phyloP scores from a whole-genome alignment of 2,113 vertebrate species.

The Hemicordylus capensis region DNA sequence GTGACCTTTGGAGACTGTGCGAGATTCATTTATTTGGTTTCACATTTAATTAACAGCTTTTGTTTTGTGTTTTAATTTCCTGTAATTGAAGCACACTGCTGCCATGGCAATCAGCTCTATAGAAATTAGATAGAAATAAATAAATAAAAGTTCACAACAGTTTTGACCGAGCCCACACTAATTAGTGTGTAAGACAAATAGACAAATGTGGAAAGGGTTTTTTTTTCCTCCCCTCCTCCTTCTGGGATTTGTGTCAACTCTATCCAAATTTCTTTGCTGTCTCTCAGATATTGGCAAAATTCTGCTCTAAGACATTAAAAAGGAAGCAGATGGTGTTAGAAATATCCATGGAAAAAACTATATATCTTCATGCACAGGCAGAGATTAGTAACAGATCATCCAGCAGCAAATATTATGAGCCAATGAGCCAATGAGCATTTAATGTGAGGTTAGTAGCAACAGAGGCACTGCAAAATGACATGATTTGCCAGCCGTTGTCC shows the following conservation, averaged over 20 bases:
- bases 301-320: conserved; percentile 54
- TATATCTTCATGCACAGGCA: conserved; percentile 48
- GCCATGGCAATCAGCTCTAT: conserved; percentile 66
- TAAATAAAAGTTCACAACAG: conserved; percentile 62
- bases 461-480: background rate
- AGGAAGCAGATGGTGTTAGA: conserved; percentile 64
- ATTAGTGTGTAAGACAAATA: conserved; percentile 61
- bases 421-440: background rate
- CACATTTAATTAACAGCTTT: conserved; percentile 71
- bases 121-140: conserved; percentile 65
- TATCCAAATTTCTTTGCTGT: conserved; percentile 52
- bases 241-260: conserved; percentile 52
- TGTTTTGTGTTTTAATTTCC: conserved; percentile 70
- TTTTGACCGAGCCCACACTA: conserved; percentile 61
- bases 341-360: conserved; percentile 10
- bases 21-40: conserved; percentile 66
- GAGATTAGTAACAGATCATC: conserved; percentile 43
- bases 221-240: background rate
- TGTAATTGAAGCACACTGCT: conserved; percentile 59
- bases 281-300: conserved; percentile 53
- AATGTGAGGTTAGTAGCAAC: background rate
- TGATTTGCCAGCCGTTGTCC: background rate
- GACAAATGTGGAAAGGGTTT: conserved; percentile 38
- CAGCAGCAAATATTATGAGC: conserved; percentile 19
- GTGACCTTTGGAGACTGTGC: conserved; percentile 45